Base-by-base conservation (phyloP, 2,113 vertebrate species). In the Papio anubis region DNA sequence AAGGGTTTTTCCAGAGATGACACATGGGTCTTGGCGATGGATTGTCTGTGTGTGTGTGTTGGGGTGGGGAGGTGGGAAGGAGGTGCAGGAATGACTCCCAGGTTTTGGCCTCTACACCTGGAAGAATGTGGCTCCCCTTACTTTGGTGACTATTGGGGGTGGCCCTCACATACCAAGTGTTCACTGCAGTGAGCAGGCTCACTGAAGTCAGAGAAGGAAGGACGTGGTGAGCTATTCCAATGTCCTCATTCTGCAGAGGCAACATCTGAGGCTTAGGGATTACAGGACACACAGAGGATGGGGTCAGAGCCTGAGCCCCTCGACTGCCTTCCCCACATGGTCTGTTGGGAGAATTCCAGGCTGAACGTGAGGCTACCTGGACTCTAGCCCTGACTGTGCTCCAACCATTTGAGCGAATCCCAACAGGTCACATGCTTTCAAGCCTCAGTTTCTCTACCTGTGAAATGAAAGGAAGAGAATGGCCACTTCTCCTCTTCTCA, bases 291-390 rank as follows among this genome's bases (percentile, higher is more conserved):
- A 52, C 43, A 8, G 14, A 48, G 45, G 73, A 8, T 1, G 38
- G n/a, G n/a, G 21, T 18, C 59, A 59, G 64, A 81, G 32, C 45
- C 57, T 3, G 2, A 8, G 57, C 32, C 27, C 30, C 32, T 2
- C 2, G 10, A 3, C 12, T 23, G 45, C 21, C 27, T 2, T 20
- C 45, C 8, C 9, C 18, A 6, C 11, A 0, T 2, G 6, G 21
- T 57, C 13, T 5, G 0, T 1, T 13, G 2, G 5, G 23, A 8
- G 61, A 23, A 32, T 23, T 40, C 76, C 55, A 35, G 40, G 27
- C 0, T 27, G 38, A 27, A 48, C 0, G 0, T 8, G 50, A 61
- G 3, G 45, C 45, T 40, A 4, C 40, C 30, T 38, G 40, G 30
- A 3, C 17, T 17, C 79, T 10, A 13, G 8, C n/a, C 82, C 84